Conservation (phyloP, 2,797 vertebrate species). For the Mus minutoides region DNA sequence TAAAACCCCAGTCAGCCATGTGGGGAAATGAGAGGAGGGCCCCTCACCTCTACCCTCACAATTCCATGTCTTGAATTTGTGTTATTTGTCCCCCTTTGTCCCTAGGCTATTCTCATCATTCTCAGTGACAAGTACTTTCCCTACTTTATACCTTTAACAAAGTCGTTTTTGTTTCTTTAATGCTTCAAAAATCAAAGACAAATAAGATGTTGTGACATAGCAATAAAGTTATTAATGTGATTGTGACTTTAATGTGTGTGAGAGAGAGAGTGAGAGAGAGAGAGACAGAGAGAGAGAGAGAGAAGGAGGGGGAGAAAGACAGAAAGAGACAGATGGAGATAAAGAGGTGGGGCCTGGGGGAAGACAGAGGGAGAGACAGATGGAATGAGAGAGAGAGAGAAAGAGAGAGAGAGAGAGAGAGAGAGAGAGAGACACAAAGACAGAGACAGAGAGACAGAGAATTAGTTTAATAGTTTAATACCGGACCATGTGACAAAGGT, state of each 20-base stretch:
- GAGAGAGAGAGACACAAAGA: no score
- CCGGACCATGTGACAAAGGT: not conserved
- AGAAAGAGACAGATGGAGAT: not conserved
- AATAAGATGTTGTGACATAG: not conserved
- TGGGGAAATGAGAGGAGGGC: not conserved
- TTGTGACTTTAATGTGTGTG: not conserved
- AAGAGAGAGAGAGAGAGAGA: no score
- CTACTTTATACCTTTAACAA: not conserved
- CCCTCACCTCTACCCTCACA: not conserved
- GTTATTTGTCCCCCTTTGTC: not conserved
- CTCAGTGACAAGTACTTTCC: not conserved
- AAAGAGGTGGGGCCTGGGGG: fast-evolving
- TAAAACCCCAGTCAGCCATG: not conserved
- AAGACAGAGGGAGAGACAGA: no score
- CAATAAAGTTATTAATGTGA: not conserved
- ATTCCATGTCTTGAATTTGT: not conserved
- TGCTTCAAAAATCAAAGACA: constrained; percentile 6
- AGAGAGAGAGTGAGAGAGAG: not conserved
- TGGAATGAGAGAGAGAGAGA: no score
- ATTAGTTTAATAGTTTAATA: not conserved
- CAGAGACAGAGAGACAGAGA: not conserved
- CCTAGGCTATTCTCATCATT: not conserved
- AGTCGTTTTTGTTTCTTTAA: not conserved
- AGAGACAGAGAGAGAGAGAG: no score
- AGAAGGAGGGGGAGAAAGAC: no score